phyloP scores from a whole-genome alignment of 2,113 vertebrate species.

The Clarias batrachus region DNA sequence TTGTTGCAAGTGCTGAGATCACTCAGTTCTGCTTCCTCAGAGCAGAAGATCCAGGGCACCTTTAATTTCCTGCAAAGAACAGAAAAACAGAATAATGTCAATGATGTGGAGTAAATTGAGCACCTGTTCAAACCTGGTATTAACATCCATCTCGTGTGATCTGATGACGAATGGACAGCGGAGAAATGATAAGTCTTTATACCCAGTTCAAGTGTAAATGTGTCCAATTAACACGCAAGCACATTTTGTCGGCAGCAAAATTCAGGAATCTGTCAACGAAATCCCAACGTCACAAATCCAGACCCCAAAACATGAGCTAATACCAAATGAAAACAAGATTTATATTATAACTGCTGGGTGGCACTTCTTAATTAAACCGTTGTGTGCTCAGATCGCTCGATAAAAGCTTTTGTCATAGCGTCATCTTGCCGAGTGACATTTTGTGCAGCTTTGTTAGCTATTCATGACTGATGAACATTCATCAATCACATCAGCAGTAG shows the following conservation, averaged over 20 bases:
- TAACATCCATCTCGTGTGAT: background rate
- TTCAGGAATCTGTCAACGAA: background rate
- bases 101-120: background rate
- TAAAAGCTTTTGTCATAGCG: background rate
- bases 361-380: background rate
- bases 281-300: background rate
- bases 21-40: slow-evolving; percentile 55
- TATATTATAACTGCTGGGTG: background rate
- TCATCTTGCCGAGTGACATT: slow-evolving; percentile 4
- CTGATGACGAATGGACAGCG: background rate
- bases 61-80: slow-evolving; percentile 29
- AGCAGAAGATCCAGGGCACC: slow-evolving; percentile 44
- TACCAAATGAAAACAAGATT: background rate
- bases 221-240: background rate
- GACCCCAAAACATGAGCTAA: background rate
- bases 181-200: background rate
- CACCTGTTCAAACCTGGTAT: background rate
- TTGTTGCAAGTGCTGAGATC: slow-evolving; percentile 28
- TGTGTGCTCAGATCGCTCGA: background rate
- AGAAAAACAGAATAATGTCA: background rate
- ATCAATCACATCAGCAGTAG: background rate
- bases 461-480: background rate
- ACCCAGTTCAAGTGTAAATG: background rate
- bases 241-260: background rate
- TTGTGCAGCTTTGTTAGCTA: background rate